Conservation (phyloP, 2,797 vertebrate genomes). For the Forpus xanthops region DNA sequence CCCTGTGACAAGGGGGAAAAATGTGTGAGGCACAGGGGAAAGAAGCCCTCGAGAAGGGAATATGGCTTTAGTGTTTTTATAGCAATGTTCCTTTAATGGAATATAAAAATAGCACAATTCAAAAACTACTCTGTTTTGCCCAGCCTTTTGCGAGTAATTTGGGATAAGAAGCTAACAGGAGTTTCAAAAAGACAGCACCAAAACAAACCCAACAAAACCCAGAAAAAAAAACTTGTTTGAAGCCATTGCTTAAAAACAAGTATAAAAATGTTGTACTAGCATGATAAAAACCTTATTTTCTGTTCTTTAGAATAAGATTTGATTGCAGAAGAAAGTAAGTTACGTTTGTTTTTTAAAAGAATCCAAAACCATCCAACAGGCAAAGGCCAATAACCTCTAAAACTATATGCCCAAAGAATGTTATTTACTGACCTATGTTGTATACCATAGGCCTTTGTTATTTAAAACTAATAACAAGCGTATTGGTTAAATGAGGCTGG, state of each 20-base stretch:
- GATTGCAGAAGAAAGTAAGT: slow-evolving; percentile 8
- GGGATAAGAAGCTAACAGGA: slow-evolving; percentile 81
- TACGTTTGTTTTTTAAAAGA: slow-evolving; percentile 14
- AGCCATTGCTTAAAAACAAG: slow-evolving; percentile 40
- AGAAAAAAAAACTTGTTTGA: slow-evolving; percentile 54
- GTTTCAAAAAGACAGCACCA: slow-evolving; percentile 65
- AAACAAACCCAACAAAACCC: neutral
- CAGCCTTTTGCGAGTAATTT: slow-evolving; percentile 83
- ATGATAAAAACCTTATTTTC: slow-evolving; percentile 49
- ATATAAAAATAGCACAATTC: slow-evolving; percentile 63
- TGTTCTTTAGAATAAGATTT: slow-evolving; percentile 23
- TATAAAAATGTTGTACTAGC: slow-evolving; percentile 30
- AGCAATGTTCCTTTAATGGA: slow-evolving; percentile 62
- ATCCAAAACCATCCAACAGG: slow-evolving; percentile 26
- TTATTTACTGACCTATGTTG: slow-evolving; percentile 67
- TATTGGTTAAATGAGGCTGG: slow-evolving; percentile 41
- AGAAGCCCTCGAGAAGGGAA: slow-evolving; percentile 62
- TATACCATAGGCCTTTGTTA: slow-evolving; percentile 52
- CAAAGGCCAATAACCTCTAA: slow-evolving; percentile 50
- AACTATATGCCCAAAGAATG: slow-evolving; percentile 68
- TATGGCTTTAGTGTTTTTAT: slow-evolving; percentile 70
- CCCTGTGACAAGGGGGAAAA: slow-evolving; percentile 28
- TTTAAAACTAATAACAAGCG: neutral
- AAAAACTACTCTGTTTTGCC: slow-evolving; percentile 70
- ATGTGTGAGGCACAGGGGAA: slow-evolving; percentile 56